Conservation (phyloP, 2,797 vertebrate species). For the Anniella stebbinsi region DNA sequence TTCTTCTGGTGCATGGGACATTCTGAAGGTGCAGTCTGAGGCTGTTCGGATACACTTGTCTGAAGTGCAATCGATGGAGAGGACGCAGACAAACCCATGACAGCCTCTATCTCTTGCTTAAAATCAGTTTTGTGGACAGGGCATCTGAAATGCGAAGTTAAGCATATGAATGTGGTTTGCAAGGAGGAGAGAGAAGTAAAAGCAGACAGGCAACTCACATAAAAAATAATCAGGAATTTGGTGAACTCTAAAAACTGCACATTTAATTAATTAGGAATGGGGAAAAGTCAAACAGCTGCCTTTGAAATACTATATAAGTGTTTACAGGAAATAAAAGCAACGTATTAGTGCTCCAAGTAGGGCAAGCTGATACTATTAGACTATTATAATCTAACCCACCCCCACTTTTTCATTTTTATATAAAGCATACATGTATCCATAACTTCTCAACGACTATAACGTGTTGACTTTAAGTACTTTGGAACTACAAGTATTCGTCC, state of each 20-base stretch:
- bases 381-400: background rate
- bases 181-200: background rate
- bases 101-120: rapidly evolving
- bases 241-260: background rate
- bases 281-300: background rate
- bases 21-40: slow-evolving; percentile 72
- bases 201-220: background rate
- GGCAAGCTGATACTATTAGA: background rate
- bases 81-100: slow-evolving; percentile 85
- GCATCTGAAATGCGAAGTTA: background rate
- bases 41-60: slow-evolving; percentile 50
- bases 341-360: background rate
- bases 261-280: background rate
- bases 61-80: slow-evolving; percentile 69
- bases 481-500: background rate
- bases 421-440: background rate
- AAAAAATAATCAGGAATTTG: background rate
- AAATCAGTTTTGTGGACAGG: background rate
- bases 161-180: background rate
- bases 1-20: slow-evolving; percentile 86
- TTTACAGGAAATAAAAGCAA: background rate
- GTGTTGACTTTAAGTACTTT: background rate
- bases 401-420: background rate
- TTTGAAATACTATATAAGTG: background rate
- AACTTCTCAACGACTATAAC: background rate